Base-by-base conservation (phyloP, 2,113 vertebrate species). In the Maccullochella peelii region DNA sequence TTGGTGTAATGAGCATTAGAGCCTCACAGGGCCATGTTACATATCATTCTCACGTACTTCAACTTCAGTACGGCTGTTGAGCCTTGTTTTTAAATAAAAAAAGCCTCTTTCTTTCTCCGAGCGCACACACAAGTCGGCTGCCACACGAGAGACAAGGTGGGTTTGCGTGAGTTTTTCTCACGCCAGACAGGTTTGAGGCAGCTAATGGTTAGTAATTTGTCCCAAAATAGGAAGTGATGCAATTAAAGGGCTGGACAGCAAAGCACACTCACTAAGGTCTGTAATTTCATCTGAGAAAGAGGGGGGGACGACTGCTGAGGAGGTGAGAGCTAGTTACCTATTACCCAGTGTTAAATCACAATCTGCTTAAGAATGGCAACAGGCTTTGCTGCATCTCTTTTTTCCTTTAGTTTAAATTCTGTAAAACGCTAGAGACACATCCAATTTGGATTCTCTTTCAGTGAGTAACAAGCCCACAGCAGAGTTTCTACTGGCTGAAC, bases 261-360 rank as follows among this genome's bases (percentile, higher is more conserved):
- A 36, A 72, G 14, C 54, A 50, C 23, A 62, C 15, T 66, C 50
- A 59, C 59, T 54, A 14, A 16, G 44, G 68, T 62, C 79, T 80
- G 77, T 87, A 36, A 87, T 87, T 80, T 77, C 66, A 76, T 59
- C 65, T 33, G 77, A 52, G 40, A 57, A 47, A 42, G 54, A 44
- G 15, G 5, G 38, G 30, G 11, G 76, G 7, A n/a, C 50, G 65
- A 23, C 33, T 16, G 27, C 20, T 12, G 27, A 65, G 59, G n/a
- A 52, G n/a, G 59, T 18, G 67, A 76, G 38, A 67, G 42, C 8
- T 25, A 2, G 57, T 61, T 42, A 50, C 18, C 8, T 4, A 15
- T 44, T 52, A 40, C 10, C 54, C 6, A 1, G 27, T 68, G 38
- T 42, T 23, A 57, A 57, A 59, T 68, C 16, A 11, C 36, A n/a